These are phyloP conservation scores for Ichneumoninae sp. DNA, from an alignment of 2,888 invertebrate genomes.

Conservation along the genomic window DNA sequence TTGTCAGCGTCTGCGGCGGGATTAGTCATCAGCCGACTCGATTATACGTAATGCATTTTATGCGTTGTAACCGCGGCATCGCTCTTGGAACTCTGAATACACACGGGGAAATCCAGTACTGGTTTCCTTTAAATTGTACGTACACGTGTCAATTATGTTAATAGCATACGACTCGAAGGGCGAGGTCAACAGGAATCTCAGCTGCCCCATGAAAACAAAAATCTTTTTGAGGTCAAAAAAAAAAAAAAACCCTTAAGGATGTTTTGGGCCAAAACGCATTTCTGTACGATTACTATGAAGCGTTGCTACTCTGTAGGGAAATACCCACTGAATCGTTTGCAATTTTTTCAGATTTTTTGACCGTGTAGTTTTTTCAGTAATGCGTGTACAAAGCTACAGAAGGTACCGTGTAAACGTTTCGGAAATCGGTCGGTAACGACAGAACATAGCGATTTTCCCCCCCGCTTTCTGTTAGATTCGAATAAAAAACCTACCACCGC, in stretches of 20 bases:
- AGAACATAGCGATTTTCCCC: no score
- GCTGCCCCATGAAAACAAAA: neutral
- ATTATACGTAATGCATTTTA: constrained; percentile 9
- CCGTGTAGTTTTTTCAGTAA: no score
- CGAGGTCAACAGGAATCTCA: constrained; percentile 3
- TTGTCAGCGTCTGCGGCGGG: neutral
- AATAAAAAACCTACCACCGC: no score
- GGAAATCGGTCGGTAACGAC: no score
- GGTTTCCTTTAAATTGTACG: neutral
- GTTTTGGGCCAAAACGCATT: no score
- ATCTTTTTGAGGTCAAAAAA: neutral
- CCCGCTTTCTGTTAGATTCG: no score
- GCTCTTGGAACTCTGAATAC: constrained; percentile 35
- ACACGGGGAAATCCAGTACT: constrained; percentile 49
- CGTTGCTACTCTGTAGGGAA: no score
- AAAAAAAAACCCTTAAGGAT: neutral
- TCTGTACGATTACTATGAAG: no score
- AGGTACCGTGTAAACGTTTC: no score
- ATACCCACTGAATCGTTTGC: no score
- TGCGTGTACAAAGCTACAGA: no score
- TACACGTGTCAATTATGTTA: neutral
- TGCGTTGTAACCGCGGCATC: constrained; percentile 33
- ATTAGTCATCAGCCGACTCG: constrained; percentile 35
- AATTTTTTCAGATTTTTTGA: no score
- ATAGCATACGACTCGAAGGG: neutral